Evolutionary conservation across 2,888 invertebrate species (phyloP).

Genomic region (Pristionchus arcanus): DNA sequence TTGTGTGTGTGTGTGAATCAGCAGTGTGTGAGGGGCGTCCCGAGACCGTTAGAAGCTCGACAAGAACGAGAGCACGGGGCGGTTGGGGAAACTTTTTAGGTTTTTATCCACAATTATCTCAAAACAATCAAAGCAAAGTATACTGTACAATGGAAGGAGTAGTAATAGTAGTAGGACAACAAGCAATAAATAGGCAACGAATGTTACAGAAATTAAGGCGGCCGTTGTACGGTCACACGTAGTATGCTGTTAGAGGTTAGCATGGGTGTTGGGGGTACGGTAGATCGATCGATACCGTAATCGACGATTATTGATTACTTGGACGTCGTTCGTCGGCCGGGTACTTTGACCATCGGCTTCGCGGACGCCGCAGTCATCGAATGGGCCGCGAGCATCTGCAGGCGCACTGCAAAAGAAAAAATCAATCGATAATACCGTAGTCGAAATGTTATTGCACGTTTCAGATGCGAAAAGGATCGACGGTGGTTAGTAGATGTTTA

Average conservation of each 20-base stretch:
- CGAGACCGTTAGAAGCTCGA: no score
- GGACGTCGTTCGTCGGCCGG: not conserved
- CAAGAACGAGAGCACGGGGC: no score
- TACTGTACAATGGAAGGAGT: not conserved
- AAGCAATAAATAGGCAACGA: not conserved
- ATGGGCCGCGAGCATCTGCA: not conserved
- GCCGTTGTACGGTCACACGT: conserved; percentile 6
- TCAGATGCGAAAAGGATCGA: no score
- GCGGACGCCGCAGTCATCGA: not conserved
- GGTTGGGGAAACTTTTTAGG: no score
- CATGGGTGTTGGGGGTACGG: not conserved
- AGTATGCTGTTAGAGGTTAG: not conserved
- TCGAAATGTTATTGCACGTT: not conserved
- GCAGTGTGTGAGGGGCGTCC: no score
- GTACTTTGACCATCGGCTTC: not conserved
- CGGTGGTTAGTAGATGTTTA: no score
- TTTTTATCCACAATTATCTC: not conserved
- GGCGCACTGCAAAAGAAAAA: conserved; percentile 17
- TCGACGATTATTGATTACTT: not conserved
- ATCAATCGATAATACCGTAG: not conserved
- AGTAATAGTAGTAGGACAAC: not conserved
- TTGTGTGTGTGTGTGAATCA: no score
- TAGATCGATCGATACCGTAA: not conserved
- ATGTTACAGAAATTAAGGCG: not conserved
- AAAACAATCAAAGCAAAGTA: not conserved